These are phyloP conservation scores for Porites divaricata DNA, from an alignment of 92 coral and sea anemone species.

Conservation along the genomic window DNA sequence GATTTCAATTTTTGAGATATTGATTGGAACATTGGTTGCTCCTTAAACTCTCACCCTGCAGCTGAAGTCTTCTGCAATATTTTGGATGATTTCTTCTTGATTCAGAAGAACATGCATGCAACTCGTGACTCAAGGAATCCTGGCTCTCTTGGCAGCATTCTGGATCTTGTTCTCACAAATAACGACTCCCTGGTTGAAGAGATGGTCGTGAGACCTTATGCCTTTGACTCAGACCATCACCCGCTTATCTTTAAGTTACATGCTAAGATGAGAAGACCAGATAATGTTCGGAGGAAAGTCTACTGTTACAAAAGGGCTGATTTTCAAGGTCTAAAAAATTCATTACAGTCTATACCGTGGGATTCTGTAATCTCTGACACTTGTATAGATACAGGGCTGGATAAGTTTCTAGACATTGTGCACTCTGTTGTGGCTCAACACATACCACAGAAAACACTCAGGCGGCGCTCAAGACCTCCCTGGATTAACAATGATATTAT, in stretches of 20 bases:
- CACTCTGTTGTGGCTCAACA: not conserved
- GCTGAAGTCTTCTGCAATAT: conserved; percentile 50
- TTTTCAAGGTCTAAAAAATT: conserved; percentile 32
- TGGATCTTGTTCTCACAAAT: not conserved
- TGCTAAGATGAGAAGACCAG: conserved; percentile 33
- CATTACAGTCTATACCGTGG: conserved; percentile 30
- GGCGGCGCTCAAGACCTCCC: conserved; percentile 19
- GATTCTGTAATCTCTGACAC: conserved; percentile 14
- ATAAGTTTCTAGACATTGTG: conserved; percentile 20
- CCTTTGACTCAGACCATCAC: not conserved
- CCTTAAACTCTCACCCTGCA: conserved; percentile 27
- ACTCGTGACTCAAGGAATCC: conserved; percentile 40
- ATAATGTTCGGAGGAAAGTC: conserved; percentile 41
- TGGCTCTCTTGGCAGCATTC: not conserved
- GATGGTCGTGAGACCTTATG: not conserved
- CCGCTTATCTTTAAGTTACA: not conserved
- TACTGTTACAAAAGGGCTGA: conserved; percentile 51
- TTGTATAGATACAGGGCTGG: conserved; percentile 18
- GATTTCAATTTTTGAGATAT: conserved; percentile 53
- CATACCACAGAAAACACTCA: conserved; percentile 9
- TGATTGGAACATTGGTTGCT: conserved; percentile 49
- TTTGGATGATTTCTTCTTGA: conserved; percentile 51
- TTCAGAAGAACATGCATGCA: conserved; percentile 29
- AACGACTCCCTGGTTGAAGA: not conserved
- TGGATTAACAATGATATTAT: conserved; percentile 17